phyloP scores from a whole-genome alignment of 37 sponge, comb jelly and placozoan species.

The Tethya wilhelma region DNA sequence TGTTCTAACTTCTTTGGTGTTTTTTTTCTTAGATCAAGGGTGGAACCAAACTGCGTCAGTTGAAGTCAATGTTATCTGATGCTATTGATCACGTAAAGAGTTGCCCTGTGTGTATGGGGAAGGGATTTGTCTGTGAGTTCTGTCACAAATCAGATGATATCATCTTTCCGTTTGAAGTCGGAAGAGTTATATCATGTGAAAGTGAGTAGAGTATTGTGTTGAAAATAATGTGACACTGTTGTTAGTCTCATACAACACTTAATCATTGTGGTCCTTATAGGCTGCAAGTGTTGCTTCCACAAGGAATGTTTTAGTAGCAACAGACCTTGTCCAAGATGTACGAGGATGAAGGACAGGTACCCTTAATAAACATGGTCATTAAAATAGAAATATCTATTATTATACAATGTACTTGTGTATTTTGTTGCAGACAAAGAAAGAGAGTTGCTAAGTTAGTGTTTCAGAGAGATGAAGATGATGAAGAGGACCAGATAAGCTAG shows the following conservation, averaged over 20 bases:
- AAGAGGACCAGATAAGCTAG: too few relatives aligned
- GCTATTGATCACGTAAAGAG: conserved; percentile 50
- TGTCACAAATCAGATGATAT: conserved; percentile 81
- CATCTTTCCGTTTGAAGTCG: conserved; percentile 91
- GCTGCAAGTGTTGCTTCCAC: conserved; percentile 60
- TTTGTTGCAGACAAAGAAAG: too few relatives aligned
- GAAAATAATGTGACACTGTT: too few relatives aligned
- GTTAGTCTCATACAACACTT: too few relatives aligned
- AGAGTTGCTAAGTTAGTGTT: too few relatives aligned
- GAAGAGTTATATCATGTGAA: conserved; percentile 67
- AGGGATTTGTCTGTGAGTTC: conserved; percentile 96
- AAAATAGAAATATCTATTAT: too few relatives aligned
- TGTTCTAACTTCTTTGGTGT: neutral
- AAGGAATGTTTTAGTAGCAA: conserved; percentile 33
- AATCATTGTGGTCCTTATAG: too few relatives aligned
- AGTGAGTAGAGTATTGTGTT: too few relatives aligned
- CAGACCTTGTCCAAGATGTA: conserved; percentile 48
- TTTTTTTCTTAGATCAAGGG: conserved; percentile 19
- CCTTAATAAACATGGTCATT: too few relatives aligned
- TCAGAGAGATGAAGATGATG: too few relatives aligned
- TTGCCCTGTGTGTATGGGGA: conserved; percentile 75
- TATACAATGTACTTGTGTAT: too few relatives aligned
- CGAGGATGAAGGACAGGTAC: conserved; percentile 45
- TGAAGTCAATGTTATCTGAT: conserved; percentile 27
- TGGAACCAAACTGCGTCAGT: conserved; percentile 27